Percentiles rank a stretch among this genome's conserved stretches.
These are phyloP conservation scores for Tragopan temminckii DNA, from an alignment of 2,797 vertebrate species.

Conservation along the genomic window DNA sequence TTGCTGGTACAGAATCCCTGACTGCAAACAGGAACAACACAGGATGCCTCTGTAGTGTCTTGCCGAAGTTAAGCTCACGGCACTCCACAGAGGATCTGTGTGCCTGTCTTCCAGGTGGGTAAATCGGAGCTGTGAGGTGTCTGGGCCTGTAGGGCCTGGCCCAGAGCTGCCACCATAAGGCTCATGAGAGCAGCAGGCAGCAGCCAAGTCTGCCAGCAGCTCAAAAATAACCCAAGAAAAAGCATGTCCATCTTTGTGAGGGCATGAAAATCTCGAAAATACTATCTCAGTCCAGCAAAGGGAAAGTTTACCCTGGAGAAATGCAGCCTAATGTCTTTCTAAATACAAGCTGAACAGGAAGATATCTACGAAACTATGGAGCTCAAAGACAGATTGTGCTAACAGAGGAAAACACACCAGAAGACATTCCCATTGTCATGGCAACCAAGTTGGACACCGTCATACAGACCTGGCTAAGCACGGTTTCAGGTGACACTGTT, in stretches of 20 bases:
- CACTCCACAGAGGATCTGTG: neutral
- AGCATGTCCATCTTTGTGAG: neutral
- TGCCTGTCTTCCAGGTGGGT: neutral
- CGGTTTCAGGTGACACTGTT: neutral
- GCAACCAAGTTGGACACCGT: neutral
- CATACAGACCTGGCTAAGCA: neutral
- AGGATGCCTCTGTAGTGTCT: fast-evolving
- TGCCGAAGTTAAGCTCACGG: neutral
- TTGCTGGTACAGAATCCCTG: neutral
- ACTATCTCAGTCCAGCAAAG: neutral
- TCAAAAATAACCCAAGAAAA: neutral
- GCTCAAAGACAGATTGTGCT: neutral
- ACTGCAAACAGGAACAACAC: neutral
- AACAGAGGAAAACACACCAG: neutral
- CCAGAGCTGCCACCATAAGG: fast-evolving
- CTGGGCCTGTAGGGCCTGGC: neutral
- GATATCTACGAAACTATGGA: neutral
- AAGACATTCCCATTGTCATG: neutral
- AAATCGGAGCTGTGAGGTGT: neutral
- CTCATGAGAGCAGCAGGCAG: neutral
- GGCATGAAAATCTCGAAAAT: neutral
- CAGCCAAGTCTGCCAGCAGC: neutral
- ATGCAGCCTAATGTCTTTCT: neutral
- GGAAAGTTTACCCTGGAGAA: neutral
- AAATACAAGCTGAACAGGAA: neutral